Percentiles rank a stretch among this genome's conserved stretches.
Evolutionary conservation across 2,797 vertebrate genomes (phyloP).

Genomic region (Helostoma temminkii): DNA sequence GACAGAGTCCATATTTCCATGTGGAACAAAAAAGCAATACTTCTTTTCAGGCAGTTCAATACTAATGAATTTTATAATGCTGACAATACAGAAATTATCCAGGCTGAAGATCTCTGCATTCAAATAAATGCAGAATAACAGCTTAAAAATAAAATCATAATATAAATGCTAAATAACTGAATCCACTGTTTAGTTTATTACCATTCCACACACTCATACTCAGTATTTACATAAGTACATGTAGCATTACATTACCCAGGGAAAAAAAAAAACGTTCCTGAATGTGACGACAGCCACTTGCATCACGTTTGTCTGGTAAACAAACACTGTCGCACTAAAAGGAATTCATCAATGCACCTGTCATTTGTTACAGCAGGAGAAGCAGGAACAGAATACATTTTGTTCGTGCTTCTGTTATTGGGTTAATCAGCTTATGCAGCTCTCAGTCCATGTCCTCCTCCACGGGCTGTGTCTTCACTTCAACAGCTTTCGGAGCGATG

Average conservation of each 20-base stretch:
- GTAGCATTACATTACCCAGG: slow-evolving; percentile 20
- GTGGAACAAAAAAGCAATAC: background rate
- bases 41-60: background rate
- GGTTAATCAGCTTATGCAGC: slow-evolving; percentile 27
- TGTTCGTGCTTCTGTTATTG: slow-evolving; percentile 2
- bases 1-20: no score
- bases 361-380: slow-evolving; percentile 16
- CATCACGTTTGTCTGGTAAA: slow-evolving; percentile 9
- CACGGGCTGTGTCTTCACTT: slow-evolving; percentile 89
- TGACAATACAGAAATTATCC: background rate
- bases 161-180: background rate
- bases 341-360: slow-evolving; percentile 10
- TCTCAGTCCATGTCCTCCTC: slow-evolving; percentile 88
- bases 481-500: slow-evolving; percentile 85
- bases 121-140: background rate
- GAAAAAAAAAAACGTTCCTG: background rate
- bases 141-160: background rate
- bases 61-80: background rate
- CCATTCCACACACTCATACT: slow-evolving; percentile 25
- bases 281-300: background rate
- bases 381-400: background rate
- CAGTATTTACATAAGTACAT: slow-evolving; percentile 49
- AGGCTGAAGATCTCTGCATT: background rate
- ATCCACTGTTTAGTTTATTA: slow-evolving; percentile 38
- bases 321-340: slow-evolving; percentile 21